A percentile compares a stretch with the other conserved stretches of the same genome.
These are phyloP conservation scores for Bombus confusus DNA, from an alignment of 1,140 invertebrate genomes.

Conservation along the genomic window DNA sequence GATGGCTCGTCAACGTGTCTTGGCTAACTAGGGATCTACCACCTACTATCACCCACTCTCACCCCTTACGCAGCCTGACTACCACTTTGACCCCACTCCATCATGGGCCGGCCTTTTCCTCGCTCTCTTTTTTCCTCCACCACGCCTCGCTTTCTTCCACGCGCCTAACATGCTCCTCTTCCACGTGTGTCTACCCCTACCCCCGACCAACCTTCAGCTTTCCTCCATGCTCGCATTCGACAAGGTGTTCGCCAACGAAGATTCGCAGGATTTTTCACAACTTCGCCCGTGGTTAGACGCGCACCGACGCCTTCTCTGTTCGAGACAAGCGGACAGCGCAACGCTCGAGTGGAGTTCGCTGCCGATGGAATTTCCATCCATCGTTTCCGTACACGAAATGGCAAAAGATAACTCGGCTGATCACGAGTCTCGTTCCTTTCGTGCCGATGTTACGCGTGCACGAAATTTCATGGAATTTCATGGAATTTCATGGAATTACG, in stretches of 20 bases:
- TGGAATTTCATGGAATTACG: too few species aligned
- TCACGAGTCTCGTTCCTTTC: too few species aligned
- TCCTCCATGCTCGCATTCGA: background rate
- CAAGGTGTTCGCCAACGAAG: conserved; percentile 2
- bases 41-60: conserved; percentile 77
- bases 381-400: too few species aligned
- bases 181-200: conserved; percentile 45
- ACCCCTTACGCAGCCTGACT: conserved; percentile 72
- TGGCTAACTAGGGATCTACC: conserved; percentile 77
- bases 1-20: conserved; percentile 78
- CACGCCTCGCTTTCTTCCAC: conserved; percentile 9
- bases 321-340: too few species aligned
- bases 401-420: too few species aligned
- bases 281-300: background rate
- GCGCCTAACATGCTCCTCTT: conserved; percentile 29
- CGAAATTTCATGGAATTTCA: too few species aligned
- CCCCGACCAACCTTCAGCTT: conserved; percentile 12
- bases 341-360: too few species aligned
- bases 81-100: conserved; percentile 69
- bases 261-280: conserved; percentile 1
- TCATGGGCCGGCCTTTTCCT: conserved; percentile 61
- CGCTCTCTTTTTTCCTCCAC: conserved; percentile 49
- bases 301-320: background rate
- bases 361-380: too few species aligned
- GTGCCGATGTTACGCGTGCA: too few species aligned